phyloP scores from a whole-genome alignment of 2,113 vertebrate species.

The Greenwoodochromis staneri region DNA sequence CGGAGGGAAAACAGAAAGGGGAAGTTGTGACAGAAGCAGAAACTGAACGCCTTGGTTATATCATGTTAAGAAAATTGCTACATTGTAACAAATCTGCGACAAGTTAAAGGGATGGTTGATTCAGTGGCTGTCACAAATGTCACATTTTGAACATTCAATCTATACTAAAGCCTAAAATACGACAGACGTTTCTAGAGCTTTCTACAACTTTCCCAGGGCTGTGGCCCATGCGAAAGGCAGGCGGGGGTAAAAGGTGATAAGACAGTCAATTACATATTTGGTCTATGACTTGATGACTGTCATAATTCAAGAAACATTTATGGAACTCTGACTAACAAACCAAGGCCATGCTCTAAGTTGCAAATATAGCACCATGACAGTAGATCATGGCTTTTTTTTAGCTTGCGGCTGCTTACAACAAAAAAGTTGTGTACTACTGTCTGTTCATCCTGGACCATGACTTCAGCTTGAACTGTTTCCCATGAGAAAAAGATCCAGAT shows the following conservation, averaged over 20 bases:
- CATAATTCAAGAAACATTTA: neutral
- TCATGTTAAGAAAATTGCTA: neutral
- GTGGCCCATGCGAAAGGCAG: neutral
- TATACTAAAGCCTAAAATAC: neutral
- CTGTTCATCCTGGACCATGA: neutral
- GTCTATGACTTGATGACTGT: neutral
- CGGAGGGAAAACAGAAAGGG: neutral
- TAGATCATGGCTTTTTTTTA: neutral
- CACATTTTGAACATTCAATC: neutral
- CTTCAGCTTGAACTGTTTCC: neutral
- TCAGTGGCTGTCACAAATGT: neutral
- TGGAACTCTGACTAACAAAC: neutral
- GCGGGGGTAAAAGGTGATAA: neutral
- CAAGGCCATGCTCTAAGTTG: neutral
- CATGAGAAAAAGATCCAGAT: neutral
- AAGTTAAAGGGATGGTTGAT: slow-evolving; percentile 21
- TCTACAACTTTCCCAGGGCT: neutral
- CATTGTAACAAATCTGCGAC: slow-evolving; percentile 6
- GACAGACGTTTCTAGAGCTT: neutral
- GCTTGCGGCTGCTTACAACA: neutral
- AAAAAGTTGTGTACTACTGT: neutral
- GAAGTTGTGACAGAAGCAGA: neutral
- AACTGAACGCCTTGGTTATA: neutral
- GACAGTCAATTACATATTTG: neutral
- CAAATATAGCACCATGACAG: neutral